Conservation (phyloP, 2,888 invertebrate genomes). For the Nemoura dubitans region DNA sequence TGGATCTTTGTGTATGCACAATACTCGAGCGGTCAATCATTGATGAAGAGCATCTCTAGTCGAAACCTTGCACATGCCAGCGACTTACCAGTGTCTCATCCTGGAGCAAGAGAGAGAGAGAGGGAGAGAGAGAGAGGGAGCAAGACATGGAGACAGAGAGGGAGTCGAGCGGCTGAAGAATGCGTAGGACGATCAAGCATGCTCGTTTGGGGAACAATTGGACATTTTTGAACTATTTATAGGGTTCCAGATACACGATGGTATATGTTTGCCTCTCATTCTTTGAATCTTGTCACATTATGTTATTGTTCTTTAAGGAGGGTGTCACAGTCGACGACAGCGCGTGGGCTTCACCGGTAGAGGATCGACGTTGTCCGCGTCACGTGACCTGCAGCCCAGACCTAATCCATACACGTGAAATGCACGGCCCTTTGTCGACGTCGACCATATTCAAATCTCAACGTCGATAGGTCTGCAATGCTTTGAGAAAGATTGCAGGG, state of each 20-base stretch:
- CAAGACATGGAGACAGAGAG: neutral
- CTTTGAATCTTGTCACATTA: slow-evolving; percentile 35
- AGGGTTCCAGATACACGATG: slow-evolving; percentile 39
- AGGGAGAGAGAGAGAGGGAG: neutral
- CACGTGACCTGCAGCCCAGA: neutral
- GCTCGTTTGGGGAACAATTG: slow-evolving; percentile 44
- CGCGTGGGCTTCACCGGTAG: slow-evolving; percentile 22
- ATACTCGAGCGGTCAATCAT: neutral
- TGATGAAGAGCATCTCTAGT: neutral
- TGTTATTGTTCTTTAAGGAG: slow-evolving; percentile 41
- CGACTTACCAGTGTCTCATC: neutral
- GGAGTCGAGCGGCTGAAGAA: slow-evolving; percentile 19
- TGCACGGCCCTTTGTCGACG: neutral
- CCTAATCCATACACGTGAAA: neutral
- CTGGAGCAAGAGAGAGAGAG: neutral
- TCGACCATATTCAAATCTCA: neutral
- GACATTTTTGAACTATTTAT: slow-evolving; percentile 47
- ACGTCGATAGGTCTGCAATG: neutral
- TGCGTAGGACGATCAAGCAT: slow-evolving; percentile 31
- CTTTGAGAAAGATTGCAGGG: neutral
- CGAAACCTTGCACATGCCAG: neutral
- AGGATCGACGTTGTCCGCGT: neutral
- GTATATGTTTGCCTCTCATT: slow-evolving; percentile 21
- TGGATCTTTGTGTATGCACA: neutral
- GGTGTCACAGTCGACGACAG: slow-evolving; percentile 28